Evolutionary conservation across 2,888 invertebrate genomes (phyloP).

Genomic region (Lasioglossum marginatum): DNA sequence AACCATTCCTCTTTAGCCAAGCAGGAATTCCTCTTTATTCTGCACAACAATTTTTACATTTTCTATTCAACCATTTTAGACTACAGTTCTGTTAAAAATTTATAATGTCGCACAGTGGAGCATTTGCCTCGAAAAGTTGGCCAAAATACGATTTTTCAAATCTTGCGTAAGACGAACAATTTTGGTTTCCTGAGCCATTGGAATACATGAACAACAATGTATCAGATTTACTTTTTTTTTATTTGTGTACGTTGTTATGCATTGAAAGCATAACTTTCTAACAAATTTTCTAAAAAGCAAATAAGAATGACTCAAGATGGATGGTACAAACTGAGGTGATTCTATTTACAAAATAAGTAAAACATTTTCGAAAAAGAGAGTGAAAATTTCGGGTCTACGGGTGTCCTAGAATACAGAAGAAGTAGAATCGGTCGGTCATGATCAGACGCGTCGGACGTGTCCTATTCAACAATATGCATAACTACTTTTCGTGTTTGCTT

Average conservation of each 20-base stretch:
- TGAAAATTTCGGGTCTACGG: background rate
- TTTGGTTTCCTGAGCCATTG: too few relatives aligned
- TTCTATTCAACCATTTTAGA: background rate
- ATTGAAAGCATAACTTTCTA: too few relatives aligned
- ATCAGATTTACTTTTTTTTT: too few relatives aligned
- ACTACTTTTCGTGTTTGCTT: background rate
- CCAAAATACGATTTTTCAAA: too few relatives aligned
- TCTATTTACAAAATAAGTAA: background rate
- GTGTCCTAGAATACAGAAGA: background rate
- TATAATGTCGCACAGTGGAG: background rate
- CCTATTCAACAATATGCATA: background rate
- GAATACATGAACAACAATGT: too few relatives aligned
- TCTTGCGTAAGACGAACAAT: too few relatives aligned
- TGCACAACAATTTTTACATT: background rate
- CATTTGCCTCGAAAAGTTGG: too few relatives aligned
- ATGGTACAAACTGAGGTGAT: background rate
- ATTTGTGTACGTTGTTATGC: too few relatives aligned
- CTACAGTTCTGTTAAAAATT: background rate
- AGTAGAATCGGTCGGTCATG: background rate
- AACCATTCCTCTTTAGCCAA: too few relatives aligned
- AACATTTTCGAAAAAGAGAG: background rate
- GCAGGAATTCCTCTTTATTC: background rate
- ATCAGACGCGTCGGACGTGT: too few relatives aligned
- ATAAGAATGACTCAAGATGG: background rate
- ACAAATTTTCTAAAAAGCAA: background rate